Evolutionary conservation across 2,113 vertebrate species (phyloP).

Genomic region (Gulo gulo): DNA sequence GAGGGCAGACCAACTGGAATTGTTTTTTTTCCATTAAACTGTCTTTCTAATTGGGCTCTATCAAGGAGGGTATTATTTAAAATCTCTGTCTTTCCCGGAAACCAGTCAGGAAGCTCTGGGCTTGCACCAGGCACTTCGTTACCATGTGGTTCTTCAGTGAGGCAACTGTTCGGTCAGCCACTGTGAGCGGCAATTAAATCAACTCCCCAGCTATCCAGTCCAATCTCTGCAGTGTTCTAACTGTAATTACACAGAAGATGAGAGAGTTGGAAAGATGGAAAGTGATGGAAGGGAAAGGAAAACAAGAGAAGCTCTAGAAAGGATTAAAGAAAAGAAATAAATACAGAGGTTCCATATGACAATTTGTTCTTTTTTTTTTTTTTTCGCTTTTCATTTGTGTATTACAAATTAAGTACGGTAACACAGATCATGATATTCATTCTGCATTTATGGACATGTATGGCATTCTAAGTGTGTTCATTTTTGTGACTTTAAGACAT

Average conservation of each 20-base stretch:
- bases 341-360: background rate
- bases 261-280: background rate
- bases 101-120: background rate
- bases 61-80: background rate
- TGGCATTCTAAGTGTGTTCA: background rate
- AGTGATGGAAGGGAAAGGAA: background rate
- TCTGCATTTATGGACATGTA: background rate
- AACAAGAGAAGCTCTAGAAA: background rate
- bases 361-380: background rate
- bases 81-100: background rate
- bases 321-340: background rate
- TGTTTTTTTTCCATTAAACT: background rate
- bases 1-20: background rate
- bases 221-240: background rate
- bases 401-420: background rate
- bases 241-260: background rate
- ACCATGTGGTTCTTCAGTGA: fast-evolving
- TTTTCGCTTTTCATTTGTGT: background rate
- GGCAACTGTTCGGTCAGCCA: background rate
- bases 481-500: background rate
- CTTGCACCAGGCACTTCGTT: background rate
- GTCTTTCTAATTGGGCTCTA: background rate
- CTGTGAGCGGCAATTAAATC: background rate
- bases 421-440: background rate
- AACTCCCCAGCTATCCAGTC: background rate